A percentile compares a stretch with the other conserved stretches of the same genome.
phyloP scores from a whole-genome alignment of 2,888 invertebrate species.

The Holacanthella duospinosa region DNA sequence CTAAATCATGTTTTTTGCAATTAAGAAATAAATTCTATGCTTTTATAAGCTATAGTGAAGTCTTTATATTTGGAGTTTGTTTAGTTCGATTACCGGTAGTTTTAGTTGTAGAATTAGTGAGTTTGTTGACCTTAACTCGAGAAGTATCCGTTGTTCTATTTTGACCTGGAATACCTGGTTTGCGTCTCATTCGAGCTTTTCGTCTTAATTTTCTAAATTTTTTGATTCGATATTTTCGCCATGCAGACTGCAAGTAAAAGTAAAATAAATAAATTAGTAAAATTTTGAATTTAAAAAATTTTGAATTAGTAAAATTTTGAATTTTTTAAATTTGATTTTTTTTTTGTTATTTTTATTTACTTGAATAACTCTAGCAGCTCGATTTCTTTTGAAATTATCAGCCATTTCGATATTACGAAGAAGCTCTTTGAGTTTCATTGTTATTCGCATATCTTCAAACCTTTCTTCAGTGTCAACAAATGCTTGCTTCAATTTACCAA shows the following conservation, averaged over 20 bases:
- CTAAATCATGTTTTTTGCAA: no score
- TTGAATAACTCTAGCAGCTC: slow-evolving; percentile 33
- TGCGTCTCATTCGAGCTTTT: background rate
- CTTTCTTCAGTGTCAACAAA: slow-evolving; percentile 23
- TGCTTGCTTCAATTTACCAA: slow-evolving; percentile 15
- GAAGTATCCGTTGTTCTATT: background rate
- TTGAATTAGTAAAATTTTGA: background rate
- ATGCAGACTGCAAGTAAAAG: slow-evolving; percentile 16
- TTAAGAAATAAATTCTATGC: no score
- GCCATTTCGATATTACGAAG: slow-evolving; percentile 26
- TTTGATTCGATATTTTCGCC: slow-evolving; percentile 16
- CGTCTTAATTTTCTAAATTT: background rate
- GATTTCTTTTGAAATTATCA: slow-evolving; percentile 24
- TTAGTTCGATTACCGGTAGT: no score
- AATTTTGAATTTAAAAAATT: no score
- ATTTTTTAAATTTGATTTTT: background rate
- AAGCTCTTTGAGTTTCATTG: slow-evolving; percentile 22
- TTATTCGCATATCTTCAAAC: slow-evolving; percentile 30
- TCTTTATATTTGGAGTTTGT: no score
- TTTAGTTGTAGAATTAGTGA: no score
- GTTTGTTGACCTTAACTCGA: no score
- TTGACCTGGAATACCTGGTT: background rate
- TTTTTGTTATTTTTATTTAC: no score
- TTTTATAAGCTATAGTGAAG: no score
- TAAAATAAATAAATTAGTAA: no score